These are phyloP conservation scores for Lagenorhynchus albirostris DNA, from an alignment of 2,113 vertebrate species.

Conservation along the genomic window DNA sequence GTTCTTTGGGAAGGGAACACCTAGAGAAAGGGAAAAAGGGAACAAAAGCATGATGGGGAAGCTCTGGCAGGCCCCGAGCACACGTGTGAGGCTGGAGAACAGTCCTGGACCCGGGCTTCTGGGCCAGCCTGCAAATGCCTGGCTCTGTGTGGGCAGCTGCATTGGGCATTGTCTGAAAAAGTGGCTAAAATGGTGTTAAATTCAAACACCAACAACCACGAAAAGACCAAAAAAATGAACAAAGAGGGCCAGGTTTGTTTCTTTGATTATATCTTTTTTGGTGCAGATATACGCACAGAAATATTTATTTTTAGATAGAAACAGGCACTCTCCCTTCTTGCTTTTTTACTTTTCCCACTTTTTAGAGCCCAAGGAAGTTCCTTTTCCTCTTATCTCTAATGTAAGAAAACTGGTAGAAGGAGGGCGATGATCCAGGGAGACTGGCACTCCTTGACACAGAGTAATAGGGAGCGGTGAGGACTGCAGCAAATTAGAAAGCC, in stretches of 20 bases:
- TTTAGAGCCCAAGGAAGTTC: neutral
- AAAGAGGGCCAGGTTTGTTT: neutral
- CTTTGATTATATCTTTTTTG: neutral
- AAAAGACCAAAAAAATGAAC: neutral
- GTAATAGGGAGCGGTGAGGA: neutral
- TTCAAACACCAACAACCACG: neutral
- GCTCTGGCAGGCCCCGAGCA: neutral
- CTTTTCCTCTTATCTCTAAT: neutral
- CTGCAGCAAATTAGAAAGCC: neutral
- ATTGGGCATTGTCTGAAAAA: neutral
- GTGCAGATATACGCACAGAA: neutral
- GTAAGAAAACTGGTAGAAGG: neutral
- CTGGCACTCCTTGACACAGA: too few species aligned
- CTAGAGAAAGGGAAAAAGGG: conserved; percentile 67
- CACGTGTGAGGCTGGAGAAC: neutral
- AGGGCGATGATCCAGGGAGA: neutral
- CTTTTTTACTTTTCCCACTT: neutral
- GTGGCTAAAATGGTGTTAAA: neutral
- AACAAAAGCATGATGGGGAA: neutral
- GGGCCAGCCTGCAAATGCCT: too few species aligned
- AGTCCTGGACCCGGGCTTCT: fast-evolving
- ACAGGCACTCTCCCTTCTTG: neutral
- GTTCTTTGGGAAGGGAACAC: conserved; percentile 91
- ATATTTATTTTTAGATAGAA: conserved; percentile 6
- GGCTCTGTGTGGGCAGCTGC: fast-evolving